Evolutionary conservation across 2,113 vertebrate species (phyloP), one percentile per base, ranked within the genome.

Genomic region (Phalacrocorax aristotelis): DNA sequence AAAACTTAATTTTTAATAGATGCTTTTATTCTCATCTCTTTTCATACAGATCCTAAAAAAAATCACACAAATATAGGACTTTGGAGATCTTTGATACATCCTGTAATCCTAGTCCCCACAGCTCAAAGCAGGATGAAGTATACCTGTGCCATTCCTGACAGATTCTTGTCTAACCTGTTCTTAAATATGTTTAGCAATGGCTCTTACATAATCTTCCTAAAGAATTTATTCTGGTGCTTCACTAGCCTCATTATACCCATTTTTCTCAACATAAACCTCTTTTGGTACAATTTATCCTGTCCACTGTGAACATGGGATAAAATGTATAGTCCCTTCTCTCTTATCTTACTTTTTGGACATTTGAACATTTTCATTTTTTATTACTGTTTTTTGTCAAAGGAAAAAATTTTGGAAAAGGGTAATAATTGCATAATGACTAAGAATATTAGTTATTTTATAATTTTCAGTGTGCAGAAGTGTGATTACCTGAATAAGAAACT

Each of bases 321-420:
- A 61, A 71, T 38, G 3, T 42, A n/a, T 13, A 30, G 21, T 27
- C 13, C 1, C 6, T 71, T 44, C 10, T 61, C 6, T 71, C 75
- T 62, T 70, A 34, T 69, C 46, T 68, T 51, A 34, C 10, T 42
- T 78, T 70, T 87, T 82, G 9, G 3, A 5, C 7, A 2, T 74
- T 44, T 44, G 7, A 16, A 79, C 0, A 30, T 42, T 68, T 54
- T 16, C 6, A 23, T 74, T 90, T 93, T 70, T 26, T 77, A 29
- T 26, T 17, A 8, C 9, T 40, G 13, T 30, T 17, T n/a, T 9
- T 17, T 12, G 0, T 10, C 19, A 40, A 42, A 0, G 0, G 17
- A 83, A 55, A 69, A 40, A 1, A 23, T 52, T n/a, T 86, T 23
- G 15, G 44, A 32, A 25, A 64, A 68, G 10, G 4, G 7, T 42